Base-by-base conservation (phyloP, 2,113 vertebrate genomes). In the Sisor rabdophorus region DNA sequence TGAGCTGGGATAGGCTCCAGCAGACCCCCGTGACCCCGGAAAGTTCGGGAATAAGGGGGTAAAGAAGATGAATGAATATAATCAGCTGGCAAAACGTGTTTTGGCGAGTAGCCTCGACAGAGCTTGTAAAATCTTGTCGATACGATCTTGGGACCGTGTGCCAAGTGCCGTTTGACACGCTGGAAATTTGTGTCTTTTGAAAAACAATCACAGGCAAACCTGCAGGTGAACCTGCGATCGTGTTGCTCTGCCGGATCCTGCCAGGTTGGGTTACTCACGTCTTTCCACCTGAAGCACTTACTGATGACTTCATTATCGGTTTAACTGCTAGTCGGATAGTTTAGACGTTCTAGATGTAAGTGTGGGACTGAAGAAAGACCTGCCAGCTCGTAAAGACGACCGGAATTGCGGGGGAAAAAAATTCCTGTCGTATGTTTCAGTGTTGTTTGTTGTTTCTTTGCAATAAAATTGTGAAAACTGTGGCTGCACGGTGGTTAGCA, bases 151-250 rank as follows among this genome's bases (percentile, higher is more conserved):
- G 64, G 78, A 68, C 15, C 11, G 55, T 53, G 11, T 79, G 71
- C 78, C 74, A 63, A 71, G 50, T 40, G 24, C 52, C 58, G 79
- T 71, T 79, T 69, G 72, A 79, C 78, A 79, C 17, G 28, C 72
- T 74, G 78, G 75, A 73, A 76, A 65, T 76, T 76, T 80, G 73
- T 76, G 67, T 69, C 48, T 63, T 80, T 80, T 47, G 67, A 6
- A 68, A 77, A 61, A 71, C 61, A 76, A 48, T 63, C 44, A 53
- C 5, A 56, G 26, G 32, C 12, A 36, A 53, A n/a, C n/a, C n/a
- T 79, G 24, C 26, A 56, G 60, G 28, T 26, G 44, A 70, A 61
- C 65, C 52, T 22, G 17, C 63, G 72, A 75, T 55, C 19, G 32
- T 6, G 50, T 64, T 59, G 24, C 32, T 28, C 13, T 80, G 50